Percentiles rank a stretch among this genome's conserved stretches.
These are phyloP conservation scores for Erebia ligea DNA, from an alignment of 2,888 invertebrate genomes.

Conservation along the genomic window DNA sequence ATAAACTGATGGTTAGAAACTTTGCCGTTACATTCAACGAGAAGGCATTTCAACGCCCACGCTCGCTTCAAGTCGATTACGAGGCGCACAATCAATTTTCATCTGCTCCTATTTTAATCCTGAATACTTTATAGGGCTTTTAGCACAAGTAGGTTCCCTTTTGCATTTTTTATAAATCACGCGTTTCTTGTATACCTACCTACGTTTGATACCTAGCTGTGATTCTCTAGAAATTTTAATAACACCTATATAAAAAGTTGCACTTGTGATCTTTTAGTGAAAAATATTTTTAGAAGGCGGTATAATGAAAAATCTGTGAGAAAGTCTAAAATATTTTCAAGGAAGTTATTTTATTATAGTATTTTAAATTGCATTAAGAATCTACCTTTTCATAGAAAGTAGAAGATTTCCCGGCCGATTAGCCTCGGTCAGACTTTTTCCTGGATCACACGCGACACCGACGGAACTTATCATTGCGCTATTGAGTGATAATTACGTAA, in stretches of 20 bases:
- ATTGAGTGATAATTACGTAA: slow-evolving; percentile 43
- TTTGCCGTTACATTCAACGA: slow-evolving; percentile 10
- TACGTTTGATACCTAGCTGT: background rate
- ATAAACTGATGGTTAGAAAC: background rate
- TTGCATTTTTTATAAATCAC: slow-evolving; percentile 18
- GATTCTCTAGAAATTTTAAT: background rate
- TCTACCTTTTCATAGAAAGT: background rate
- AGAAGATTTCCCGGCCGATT: slow-evolving; percentile 24
- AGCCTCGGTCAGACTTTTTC: slow-evolving; percentile 31
- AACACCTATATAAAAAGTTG: too few relatives aligned
- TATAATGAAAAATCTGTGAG: background rate
- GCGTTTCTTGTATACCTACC: background rate
- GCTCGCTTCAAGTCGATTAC: background rate
- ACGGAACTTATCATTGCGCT: slow-evolving; percentile 32
- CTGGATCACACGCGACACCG: slow-evolving; percentile 33
- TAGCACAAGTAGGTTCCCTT: slow-evolving; percentile 16
- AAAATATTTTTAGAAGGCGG: background rate
- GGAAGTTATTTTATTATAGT: background rate
- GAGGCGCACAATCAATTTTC: slow-evolving; percentile 14
- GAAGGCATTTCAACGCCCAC: slow-evolving; percentile 1
- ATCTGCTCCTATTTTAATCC: slow-evolving; percentile 17
- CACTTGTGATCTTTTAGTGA: background rate
- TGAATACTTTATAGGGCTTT: slow-evolving; percentile 19
- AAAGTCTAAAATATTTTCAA: background rate
- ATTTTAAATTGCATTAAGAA: background rate